Base-by-base conservation (phyloP, 2,888 invertebrate species). In the Phyto melanocephala region DNA sequence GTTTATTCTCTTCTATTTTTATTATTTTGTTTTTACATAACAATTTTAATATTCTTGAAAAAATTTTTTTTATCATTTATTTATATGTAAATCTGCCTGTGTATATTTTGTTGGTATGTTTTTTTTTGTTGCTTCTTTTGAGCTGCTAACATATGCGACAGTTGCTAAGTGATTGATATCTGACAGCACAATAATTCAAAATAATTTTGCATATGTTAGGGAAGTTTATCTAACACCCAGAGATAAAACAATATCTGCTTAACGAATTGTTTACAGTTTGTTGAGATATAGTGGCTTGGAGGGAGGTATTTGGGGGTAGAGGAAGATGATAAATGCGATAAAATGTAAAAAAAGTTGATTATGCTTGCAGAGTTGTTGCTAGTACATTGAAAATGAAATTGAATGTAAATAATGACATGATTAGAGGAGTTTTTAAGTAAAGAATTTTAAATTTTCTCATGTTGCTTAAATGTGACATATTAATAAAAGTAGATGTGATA, bases 101-200 rank as follows among this genome's bases (percentile, higher is more conserved):
- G n/a, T 17, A 1, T 11, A 22, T 62, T 50, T 50, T 37, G 20
- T 17, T 50, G 33, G 37, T 24, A 7, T 60, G 47, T 50, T 50
- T 56, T 77, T 68, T n/a, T n/a, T n/a, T n/a, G n/a, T n/a, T 54
- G 45, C 8, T 11, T 52, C 6, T 33, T 52, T 84, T 80, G 80
- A 83, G 82, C 85, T 85, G 78, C 83, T 84, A 77, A 78, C 87
- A 86, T 86, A 85, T 88, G 86, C 86, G 88, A 88, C 88, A 88
- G 85, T 87, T 87, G 86, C 86, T 86, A 88, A 88, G 86, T 88
- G 88, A 88, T 88, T 88, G 88, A 88, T 88, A 88, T 87, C 86
- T 88, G 88, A 88, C 88, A 88, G 86, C 86, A 86, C 86, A 88
- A 87, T 88, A 87, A 88, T 87, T 87, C 87, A 88, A 88, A 87